Percentiles rank a stretch among this genome's conserved stretches.
These are phyloP conservation scores for Indri indri DNA, from an alignment of 2,113 vertebrate species.

Conservation along the genomic window DNA sequence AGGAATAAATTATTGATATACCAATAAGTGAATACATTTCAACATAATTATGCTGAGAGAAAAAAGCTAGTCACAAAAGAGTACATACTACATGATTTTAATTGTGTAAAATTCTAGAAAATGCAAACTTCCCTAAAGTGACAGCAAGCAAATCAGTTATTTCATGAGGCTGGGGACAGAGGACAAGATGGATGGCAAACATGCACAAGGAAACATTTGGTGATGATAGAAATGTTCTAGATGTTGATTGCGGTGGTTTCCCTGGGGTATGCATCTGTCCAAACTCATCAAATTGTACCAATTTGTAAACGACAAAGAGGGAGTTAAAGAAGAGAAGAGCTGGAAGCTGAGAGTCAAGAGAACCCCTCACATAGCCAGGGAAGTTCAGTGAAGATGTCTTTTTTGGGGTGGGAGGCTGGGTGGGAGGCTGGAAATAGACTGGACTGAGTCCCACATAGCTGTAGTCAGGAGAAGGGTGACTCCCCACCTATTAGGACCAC, in stretches of 20 bases:
- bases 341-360: not conserved
- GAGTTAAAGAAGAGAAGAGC: not conserved
- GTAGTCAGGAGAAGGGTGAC: not conserved
- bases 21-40: not conserved
- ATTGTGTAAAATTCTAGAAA: slow-evolving; percentile 33
- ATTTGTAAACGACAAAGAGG: not conserved
- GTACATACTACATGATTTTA: not conserved
- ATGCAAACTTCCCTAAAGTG: not conserved
- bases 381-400: not conserved
- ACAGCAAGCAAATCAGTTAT: slow-evolving; percentile 11
- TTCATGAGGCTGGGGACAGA: not conserved
- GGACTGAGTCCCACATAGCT: not conserved
- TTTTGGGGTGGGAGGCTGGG: not conserved
- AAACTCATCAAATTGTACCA: not conserved
- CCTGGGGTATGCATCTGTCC: not conserved
- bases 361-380: not conserved
- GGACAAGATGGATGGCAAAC: not conserved
- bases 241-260: not conserved
- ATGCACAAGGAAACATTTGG: not conserved
- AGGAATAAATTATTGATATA: not conserved
- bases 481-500: not conserved
- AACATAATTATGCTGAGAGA: not conserved
- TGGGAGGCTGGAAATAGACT: not conserved
- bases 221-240: not conserved
- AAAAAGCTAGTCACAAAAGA: not conserved